Evolutionary conservation across 2,113 vertebrate genomes (phyloP), one percentile per base, ranked within the genome.

Genomic region (Proterorhinus semilunaris): DNA sequence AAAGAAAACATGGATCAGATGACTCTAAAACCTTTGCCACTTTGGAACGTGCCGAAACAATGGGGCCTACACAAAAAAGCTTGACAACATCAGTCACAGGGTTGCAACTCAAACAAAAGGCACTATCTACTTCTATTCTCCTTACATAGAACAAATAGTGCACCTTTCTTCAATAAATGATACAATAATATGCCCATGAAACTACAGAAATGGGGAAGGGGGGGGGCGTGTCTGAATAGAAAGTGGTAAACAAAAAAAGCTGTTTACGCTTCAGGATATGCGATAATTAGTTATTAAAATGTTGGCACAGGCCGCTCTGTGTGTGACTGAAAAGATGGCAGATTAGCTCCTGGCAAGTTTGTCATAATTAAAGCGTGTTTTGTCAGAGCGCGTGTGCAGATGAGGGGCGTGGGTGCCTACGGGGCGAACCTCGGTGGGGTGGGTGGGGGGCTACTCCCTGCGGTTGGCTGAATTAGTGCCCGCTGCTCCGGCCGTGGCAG

Each of bases 381-480:
- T 88, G 83, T 78, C 66, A 71, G 65, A 66, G 57, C 65, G 70
- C 17, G 62, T 71, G 71, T 45, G 46, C 61, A 78, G 66, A 79
- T 73, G 84, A 79, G 36, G 66, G 65, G 66, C 79, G 69, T 69
- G 74, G 81, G 68, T 69, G 76, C 80, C 74, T 76, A 82, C 55
- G 69, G 72, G 76, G 82, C 75, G 67, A 69, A 70, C 63, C 62
- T 73, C 63, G 69, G 68, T 72, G 67, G 27, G 52, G 74, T 17
- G 58, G 27, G 27, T 27, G 27, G 27, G 27, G 27, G 27, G 74
- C 58, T 81, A 75, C 66, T 88, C 85, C 84, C 88, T 83, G 82
- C 80, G 81, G 88, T 71, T 86, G 88, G 82, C 72, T 88, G 87
- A 91, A 89, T 91, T 88, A 89, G 79, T 83, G 88, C 83, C 88